These are phyloP conservation scores for Acrocephalus kingi DNA, from an alignment of 2,113 vertebrate genomes.

Conservation along the genomic window DNA sequence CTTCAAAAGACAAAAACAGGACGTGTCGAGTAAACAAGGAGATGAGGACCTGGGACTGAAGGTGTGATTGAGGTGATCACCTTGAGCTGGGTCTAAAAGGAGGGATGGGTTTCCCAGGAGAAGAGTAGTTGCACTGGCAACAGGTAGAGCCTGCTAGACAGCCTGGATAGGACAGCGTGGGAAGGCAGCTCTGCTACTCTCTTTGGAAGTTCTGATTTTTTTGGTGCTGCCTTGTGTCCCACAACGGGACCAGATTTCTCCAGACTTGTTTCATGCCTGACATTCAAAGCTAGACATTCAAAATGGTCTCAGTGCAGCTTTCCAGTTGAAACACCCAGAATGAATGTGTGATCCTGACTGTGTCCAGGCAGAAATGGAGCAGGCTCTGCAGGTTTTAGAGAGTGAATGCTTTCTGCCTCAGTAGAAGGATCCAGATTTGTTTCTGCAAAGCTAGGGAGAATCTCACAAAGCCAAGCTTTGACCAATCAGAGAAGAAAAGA, in stretches of 20 bases:
- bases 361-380: not conserved
- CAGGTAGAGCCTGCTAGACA: not conserved
- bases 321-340: not conserved
- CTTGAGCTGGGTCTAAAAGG: not conserved
- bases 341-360: not conserved
- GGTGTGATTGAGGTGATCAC: not conserved
- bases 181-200: not conserved
- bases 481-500: not conserved
- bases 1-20: not conserved
- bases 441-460: not conserved
- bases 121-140: not conserved
- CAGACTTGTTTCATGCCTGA: not conserved
- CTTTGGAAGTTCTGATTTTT: not conserved
- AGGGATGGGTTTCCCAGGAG: not conserved
- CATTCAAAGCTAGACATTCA: not conserved
- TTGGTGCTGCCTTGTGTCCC: not conserved
- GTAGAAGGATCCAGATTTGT: not conserved
- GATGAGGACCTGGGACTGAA: not conserved
- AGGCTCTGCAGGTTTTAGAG: not conserved
- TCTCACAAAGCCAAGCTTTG: not conserved
- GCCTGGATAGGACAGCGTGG: accelerated
- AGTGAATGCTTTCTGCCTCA: not conserved
- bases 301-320: not conserved
- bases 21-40: accelerated
- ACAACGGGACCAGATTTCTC: not conserved